Conservation (phyloP, 2,797 vertebrate species). For the Triplophysa bombifrons region DNA sequence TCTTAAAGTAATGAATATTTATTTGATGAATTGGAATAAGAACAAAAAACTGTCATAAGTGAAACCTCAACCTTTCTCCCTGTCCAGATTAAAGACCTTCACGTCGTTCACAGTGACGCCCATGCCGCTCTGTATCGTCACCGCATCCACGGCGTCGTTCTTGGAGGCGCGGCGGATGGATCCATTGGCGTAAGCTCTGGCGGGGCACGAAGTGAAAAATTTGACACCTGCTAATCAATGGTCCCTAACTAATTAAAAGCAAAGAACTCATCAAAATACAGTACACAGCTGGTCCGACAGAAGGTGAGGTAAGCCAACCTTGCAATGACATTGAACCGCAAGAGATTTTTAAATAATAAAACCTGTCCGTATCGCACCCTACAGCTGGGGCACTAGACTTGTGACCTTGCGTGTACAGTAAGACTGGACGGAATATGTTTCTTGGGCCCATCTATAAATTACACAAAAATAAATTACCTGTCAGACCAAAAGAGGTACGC, state of each 20-base stretch:
- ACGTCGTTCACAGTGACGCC: conserved; percentile 86
- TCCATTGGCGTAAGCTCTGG: conserved; percentile 87
- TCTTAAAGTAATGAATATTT: too few relatives aligned
- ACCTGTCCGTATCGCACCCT: conserved; percentile 39
- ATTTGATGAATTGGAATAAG: conserved; percentile 4
- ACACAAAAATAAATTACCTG: conserved; percentile 89
- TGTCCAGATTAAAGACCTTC: conserved; percentile 85
- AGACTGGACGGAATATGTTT: conserved; percentile 60
- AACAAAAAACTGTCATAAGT: conserved; percentile 65
- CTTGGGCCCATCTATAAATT: conserved; percentile 72
- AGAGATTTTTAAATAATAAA: conserved; percentile 53
- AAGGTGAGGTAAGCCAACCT: conserved; percentile 63
- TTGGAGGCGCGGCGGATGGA: conserved; percentile 86
- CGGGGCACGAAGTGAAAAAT: conserved; percentile 53
- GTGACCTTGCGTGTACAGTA: conserved; percentile 72
- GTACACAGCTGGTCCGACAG: conserved; percentile 61
- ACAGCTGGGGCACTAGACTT: not conserved
- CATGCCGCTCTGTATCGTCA: conserved; percentile 83
- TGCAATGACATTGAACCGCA: conserved; percentile 58
- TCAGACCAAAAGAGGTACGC: conserved; percentile 93
- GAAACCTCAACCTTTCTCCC: conserved; percentile 85
- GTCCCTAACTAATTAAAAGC: conserved; percentile 72
- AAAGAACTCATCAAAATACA: conserved; percentile 69
- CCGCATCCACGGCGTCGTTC: conserved; percentile 77
- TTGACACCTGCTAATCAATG: conserved; percentile 69